A percentile compares a stretch with the other conserved stretches of the same genome.
phyloP scores from a whole-genome alignment of 2,888 invertebrate genomes.

The Malacosoma neustria region DNA sequence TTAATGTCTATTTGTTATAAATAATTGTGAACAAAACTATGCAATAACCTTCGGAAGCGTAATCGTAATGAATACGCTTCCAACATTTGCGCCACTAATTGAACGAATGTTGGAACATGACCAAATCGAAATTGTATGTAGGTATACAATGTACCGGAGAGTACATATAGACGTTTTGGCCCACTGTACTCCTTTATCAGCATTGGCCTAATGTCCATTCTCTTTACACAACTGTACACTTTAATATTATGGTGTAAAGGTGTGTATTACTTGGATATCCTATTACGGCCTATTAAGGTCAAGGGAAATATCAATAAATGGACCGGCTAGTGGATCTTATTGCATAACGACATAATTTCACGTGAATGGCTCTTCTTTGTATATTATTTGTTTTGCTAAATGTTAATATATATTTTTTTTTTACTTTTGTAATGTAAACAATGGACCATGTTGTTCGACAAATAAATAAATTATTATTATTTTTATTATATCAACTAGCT shows the following conservation, averaged over 20 bases:
- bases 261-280: conserved; percentile 23
- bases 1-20: no score
- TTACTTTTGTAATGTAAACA: no score
- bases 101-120: conserved; percentile 22
- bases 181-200: conserved; percentile 57
- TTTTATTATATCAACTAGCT: no score
- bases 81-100: no score
- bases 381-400: no score
- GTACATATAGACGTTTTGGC: conserved; percentile 44
- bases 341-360: conserved; percentile 47
- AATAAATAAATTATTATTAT: no score
- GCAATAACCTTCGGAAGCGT: no score
- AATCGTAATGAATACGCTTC: no score
- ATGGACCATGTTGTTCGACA: no score
- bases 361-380: no score
- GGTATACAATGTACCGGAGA: conserved; percentile 29
- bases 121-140: conserved; percentile 19
- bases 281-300: conserved; percentile 33
- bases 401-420: no score
- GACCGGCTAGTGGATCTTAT: conserved; percentile 36
- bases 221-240: conserved; percentile 37
- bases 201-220: conserved; percentile 67
- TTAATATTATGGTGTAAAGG: conserved; percentile 31
- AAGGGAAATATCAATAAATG: conserved; percentile 46
- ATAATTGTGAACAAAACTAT: no score